These are phyloP conservation scores for Aspidoscelis tigris DNA, from an alignment of 2,113 vertebrate species.

Conservation along the genomic window DNA sequence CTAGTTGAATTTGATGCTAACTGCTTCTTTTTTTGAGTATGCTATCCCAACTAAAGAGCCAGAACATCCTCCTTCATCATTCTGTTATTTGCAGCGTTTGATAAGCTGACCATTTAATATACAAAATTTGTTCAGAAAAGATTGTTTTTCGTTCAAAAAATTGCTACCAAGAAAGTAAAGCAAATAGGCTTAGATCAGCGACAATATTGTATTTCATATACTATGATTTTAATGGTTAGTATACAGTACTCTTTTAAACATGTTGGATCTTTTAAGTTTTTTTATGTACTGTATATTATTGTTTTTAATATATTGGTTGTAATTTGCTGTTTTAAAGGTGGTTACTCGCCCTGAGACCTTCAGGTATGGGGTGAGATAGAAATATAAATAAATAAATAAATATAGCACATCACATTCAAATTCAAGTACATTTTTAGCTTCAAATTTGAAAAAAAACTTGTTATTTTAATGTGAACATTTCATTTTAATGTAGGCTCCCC, in stretches of 20 bases:
- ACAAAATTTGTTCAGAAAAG: not conserved
- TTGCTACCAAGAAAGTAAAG: not conserved
- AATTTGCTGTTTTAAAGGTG: no score
- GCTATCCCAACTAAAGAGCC: fast-evolving
- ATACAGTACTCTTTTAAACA: no score
- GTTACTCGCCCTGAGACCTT: no score
- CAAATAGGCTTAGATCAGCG: not conserved
- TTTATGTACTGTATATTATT: no score
- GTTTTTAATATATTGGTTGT: no score
- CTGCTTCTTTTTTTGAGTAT: not conserved
- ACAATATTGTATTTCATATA: not conserved
- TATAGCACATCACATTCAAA: no score
- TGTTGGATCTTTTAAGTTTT: no score
- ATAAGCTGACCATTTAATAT: not conserved
- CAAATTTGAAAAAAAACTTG: no score
- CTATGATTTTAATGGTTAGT: not conserved
- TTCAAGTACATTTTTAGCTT: not conserved
- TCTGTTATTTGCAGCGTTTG: not conserved
- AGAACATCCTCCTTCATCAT: not conserved
- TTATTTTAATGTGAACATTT: no score
- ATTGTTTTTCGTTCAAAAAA: not conserved
- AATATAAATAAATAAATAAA: no score
- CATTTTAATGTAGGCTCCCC: no score
- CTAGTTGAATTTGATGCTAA: not conserved
- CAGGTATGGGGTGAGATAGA: no score